Conservation (phyloP, 2,797 vertebrate genomes). For the Parauchenoglanis ngamensis region DNA sequence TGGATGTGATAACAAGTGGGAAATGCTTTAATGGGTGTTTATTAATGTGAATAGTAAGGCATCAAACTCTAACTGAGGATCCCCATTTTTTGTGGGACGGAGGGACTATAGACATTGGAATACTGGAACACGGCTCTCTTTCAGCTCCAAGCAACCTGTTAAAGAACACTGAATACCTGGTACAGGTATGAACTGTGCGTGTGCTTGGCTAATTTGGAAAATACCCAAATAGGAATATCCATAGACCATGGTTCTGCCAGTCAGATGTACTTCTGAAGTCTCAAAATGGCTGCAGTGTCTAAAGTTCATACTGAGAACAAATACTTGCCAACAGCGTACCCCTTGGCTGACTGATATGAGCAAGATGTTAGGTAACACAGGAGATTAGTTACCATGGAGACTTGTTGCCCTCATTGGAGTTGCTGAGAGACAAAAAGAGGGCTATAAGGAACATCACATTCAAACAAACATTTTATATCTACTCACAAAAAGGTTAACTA, state of each 20-base stretch:
- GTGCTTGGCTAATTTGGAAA: neutral
- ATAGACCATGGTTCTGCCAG: neutral
- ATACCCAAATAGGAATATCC: neutral
- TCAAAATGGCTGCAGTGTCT: neutral
- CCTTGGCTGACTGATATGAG: conserved; percentile 9
- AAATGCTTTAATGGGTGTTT: neutral
- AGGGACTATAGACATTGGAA: neutral
- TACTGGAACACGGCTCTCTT: neutral
- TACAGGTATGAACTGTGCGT: neutral
- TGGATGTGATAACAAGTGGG: neutral
- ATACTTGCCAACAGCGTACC: neutral
- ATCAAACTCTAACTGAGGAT: neutral
- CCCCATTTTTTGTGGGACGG: neutral
- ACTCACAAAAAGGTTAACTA: neutral
- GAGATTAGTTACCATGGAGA: conserved; percentile 41
- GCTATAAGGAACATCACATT: neutral
- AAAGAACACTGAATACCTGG: neutral
- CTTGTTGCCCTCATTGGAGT: conserved; percentile 26
- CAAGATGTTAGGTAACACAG: conserved; percentile 18
- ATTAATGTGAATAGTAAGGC: neutral
- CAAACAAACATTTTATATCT: conserved; percentile 4
- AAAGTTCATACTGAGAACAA: conserved; percentile 4
- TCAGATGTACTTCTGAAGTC: neutral
- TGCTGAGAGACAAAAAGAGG: conserved; percentile 3
- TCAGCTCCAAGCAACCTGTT: neutral